Percentiles rank a stretch among this genome's conserved stretches.
Conservation (phyloP, 2,113 vertebrate genomes). For the Thamnophis sirtalis region DNA sequence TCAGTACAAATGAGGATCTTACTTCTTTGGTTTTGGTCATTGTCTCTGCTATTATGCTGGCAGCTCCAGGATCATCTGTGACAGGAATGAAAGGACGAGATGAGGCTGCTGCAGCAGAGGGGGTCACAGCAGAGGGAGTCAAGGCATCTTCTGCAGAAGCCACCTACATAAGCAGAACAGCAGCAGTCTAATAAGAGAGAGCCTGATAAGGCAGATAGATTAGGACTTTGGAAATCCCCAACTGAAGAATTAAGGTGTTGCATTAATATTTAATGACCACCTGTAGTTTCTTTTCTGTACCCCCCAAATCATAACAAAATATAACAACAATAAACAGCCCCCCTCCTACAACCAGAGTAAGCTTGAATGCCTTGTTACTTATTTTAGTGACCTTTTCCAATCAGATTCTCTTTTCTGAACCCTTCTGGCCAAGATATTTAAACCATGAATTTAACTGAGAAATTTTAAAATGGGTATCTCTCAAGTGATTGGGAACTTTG, state of each 20-base stretch:
- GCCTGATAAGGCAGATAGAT: not conserved
- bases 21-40: constrained; percentile 98
- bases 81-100: constrained; percentile 96
- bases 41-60: constrained; percentile 98
- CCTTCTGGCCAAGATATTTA: not conserved
- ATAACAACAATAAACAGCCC: not conserved
- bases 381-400: not conserved
- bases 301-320: not conserved
- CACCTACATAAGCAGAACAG: constrained; percentile 66
- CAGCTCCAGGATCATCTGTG: constrained; percentile 95
- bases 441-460: not conserved
- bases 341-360: not conserved
- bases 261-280: not conserved
- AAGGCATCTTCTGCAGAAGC: constrained; percentile 86
- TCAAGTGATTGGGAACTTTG: not conserved
- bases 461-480: not conserved
- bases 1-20: constrained; percentile 31
- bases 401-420: not conserved
- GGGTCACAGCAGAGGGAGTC: constrained; percentile 91
- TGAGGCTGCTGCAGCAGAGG: constrained; percentile 85
- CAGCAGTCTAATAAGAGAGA: not conserved
- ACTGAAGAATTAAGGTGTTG: not conserved
- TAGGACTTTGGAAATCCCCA: not conserved
- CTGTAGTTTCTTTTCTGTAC: not conserved
- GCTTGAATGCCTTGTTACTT: not conserved